Evolutionary conservation across 2,888 invertebrate species (phyloP), one percentile per base, ranked within the genome.

Genomic region (Lithophane socia): DNA sequence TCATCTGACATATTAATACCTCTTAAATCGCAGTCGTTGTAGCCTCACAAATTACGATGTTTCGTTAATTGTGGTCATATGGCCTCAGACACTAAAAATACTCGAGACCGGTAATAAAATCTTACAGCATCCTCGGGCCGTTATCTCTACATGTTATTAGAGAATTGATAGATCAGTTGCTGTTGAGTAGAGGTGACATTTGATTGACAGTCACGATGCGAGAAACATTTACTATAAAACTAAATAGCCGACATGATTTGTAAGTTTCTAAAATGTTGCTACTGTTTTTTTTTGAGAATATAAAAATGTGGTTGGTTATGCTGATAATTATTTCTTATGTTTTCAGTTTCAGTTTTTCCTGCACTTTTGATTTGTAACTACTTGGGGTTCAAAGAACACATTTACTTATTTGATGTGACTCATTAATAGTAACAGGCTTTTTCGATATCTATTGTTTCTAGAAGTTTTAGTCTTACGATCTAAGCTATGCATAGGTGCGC

Each of bases 91-190:
- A 80, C 74, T 82, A 79, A 85, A 84, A 86, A 85, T 85, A 83
- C 77, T 84, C 75, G 81, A 87, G 86, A 73, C 66, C 77, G 80
- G 87, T 89, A 88, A 92, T 94, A 93, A 92, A 92, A 92, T 85
- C 63, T 83, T 75, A 88, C 85, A 82, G 85, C 87, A 82, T 86
- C 79, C 86, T 88, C 84, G 83, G 83, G 86, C 86, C 89, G 89
- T 87, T 91, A 89, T 90, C 90, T 92, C 84, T 86, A 88, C 88
- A 87, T 91, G 80, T 90, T 90, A 90, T 91, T 90, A 90, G 78
- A 79, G 75, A 80, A 86, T 81, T 86, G 86, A 85, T 85, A 86
- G 86, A 87, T 83, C 80, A 89, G 67, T 56, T 44, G 12, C 72
- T 58, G 82, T 42, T 77, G 76, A 71, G 71, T 74, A 91, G 91